These are phyloP conservation scores for Hylomyscus alleni DNA, from an alignment of 2,797 vertebrate species.

Conservation along the genomic window DNA sequence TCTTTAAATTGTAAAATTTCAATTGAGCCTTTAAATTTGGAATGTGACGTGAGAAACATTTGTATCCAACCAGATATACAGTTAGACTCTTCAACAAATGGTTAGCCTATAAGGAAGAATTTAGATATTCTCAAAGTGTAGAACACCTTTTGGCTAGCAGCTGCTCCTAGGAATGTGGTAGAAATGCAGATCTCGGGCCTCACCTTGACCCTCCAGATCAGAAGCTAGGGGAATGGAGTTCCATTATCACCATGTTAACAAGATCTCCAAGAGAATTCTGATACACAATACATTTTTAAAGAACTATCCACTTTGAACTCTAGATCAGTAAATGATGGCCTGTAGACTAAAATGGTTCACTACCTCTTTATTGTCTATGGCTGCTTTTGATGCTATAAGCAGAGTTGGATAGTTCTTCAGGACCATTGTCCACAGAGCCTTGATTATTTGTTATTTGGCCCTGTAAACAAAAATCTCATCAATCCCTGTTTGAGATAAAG, in stretches of 20 bases:
- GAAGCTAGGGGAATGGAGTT: not conserved
- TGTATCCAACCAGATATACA: constrained; percentile 55
- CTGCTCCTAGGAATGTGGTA: constrained; percentile 46
- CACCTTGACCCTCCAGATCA: not conserved
- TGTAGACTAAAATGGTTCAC: not conserved
- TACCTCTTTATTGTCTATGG: constrained; percentile 23
- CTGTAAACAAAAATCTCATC: constrained; percentile 56
- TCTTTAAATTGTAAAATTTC: constrained; percentile 64
- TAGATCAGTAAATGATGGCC: constrained; percentile 48
- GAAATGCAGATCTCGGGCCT: not conserved
- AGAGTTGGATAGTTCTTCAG: constrained; percentile 47
- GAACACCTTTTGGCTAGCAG: not conserved
- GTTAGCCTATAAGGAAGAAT: constrained; percentile 45
- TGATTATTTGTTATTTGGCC: constrained; percentile 52
- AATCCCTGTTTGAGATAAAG: constrained; percentile 35
- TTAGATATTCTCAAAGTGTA: constrained; percentile 32
- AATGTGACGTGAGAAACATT: constrained; percentile 61
- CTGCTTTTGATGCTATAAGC: constrained; percentile 22
- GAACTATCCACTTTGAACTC: constrained; percentile 27
- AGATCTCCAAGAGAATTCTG: constrained; percentile 12
- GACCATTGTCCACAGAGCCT: constrained; percentile 8
- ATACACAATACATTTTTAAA: constrained; percentile 48
- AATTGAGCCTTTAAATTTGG: constrained; percentile 65
- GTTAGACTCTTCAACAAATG: constrained; percentile 43
- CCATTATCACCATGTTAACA: constrained; percentile 30